These are phyloP conservation scores for Anoura caudifer DNA, from an alignment of 2,113 vertebrate species.

Conservation along the genomic window DNA sequence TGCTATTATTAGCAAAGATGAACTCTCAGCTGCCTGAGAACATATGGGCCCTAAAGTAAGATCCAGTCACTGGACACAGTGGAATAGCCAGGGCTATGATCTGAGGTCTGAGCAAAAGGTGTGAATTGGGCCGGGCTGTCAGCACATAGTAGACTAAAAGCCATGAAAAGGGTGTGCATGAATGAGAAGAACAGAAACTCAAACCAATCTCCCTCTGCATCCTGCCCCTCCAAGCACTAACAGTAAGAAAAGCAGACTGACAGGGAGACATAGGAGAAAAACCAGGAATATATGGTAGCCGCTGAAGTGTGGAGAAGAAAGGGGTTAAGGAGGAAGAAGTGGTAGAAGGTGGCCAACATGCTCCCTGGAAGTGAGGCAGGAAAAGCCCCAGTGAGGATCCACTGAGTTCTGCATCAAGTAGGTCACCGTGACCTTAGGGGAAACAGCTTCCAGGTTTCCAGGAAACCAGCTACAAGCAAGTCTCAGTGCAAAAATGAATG, in stretches of 20 bases:
- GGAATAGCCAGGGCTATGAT: background rate
- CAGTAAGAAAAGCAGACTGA: background rate
- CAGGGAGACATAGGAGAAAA: background rate
- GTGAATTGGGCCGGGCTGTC: background rate
- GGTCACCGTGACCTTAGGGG: background rate
- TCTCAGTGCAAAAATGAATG: background rate
- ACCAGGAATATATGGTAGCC: rapidly evolving
- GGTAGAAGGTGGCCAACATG: background rate
- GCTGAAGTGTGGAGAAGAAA: background rate
- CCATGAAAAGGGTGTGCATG: background rate
- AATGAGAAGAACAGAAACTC: background rate
- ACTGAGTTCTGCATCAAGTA: background rate
- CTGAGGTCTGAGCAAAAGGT: background rate
- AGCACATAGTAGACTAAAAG: background rate
- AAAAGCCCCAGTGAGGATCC: background rate
- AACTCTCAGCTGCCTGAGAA: background rate
- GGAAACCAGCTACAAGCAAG: background rate
- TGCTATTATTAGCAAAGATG: background rate
- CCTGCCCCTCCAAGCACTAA: background rate
- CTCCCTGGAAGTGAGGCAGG: background rate
- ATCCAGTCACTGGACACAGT: background rate
- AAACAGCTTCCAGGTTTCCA: background rate
- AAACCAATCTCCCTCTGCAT: background rate
- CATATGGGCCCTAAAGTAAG: background rate
- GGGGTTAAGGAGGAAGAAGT: background rate